A percentile compares a stretch with the other conserved stretches of the same genome.
These are phyloP conservation scores for Piaya cayana DNA, from an alignment of 2,113 vertebrate species.

Conservation along the genomic window DNA sequence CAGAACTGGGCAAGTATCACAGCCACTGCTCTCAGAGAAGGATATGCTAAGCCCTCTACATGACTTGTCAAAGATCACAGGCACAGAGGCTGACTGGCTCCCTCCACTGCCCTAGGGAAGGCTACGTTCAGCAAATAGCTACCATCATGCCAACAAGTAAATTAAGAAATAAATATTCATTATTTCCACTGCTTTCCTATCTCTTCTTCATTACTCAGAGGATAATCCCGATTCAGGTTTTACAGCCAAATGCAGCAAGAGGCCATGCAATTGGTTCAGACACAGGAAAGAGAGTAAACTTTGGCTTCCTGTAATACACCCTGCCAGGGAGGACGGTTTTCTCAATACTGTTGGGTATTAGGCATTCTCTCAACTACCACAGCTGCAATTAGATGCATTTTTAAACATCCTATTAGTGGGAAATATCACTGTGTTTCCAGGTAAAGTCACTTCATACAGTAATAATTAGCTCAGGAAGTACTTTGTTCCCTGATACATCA, in stretches of 20 bases:
- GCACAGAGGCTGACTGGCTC: not conserved
- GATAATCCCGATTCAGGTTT: not conserved
- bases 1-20: not conserved
- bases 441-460: slow-evolving; percentile 18
- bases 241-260: not conserved
- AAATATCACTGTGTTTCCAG: not conserved
- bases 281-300: not conserved
- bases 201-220: not conserved
- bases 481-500: not conserved
- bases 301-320: not conserved
- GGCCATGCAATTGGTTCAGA: not conserved
- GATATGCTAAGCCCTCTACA: not conserved
- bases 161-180: not conserved
- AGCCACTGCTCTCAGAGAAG: not conserved
- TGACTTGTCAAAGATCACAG: not conserved
- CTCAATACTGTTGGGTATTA: not conserved
- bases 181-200: not conserved
- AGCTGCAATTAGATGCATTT: slow-evolving; percentile 50
- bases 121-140: not conserved
- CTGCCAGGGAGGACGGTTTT: not conserved
- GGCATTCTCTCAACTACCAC: slow-evolving; percentile 7
- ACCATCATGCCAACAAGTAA: not conserved
- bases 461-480: slow-evolving; percentile 13
- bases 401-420: slow-evolving; percentile 46
- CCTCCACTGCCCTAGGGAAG: not conserved